Evolutionary conservation across 2,113 vertebrate species (phyloP), one percentile per base, ranked within the genome.

Genomic region (Elachura formosa): DNA sequence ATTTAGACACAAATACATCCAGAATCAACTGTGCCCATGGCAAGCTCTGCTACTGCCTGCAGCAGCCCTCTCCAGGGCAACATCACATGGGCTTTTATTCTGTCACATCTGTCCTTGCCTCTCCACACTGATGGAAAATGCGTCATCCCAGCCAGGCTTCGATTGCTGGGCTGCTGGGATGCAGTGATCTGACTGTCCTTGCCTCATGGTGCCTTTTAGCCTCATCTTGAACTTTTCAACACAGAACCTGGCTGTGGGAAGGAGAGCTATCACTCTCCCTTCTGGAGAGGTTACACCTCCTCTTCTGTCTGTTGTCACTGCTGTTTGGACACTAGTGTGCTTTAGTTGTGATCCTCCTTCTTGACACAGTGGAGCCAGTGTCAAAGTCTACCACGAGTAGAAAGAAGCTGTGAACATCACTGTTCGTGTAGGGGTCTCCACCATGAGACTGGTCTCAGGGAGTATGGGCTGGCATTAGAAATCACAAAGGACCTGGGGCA

Each of bases 1-100:
- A 21, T 91, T 84, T 86, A 87, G 78, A 56, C 63, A 56, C 43
- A 92, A 82, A 71, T 31, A 31, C 21, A 80, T 29, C 29, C 68
- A 68, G 46, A 73, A 83, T 31, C 58, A 55, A 4, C 40, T 38
- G 55, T 73, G 59, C 55, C 87, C 0, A 0, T 23, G 75, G 52
- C 54, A 69, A 67, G 45, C 34, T 56, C 25, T 31, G 31, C 55
- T n/a, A 1, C 40, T 34, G 19, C 89, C 54, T 83, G 61, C 63
- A 38, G 63, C 54, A 51, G 3, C 79, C 80, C 71, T 89, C 43
- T 22, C 66, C 72, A 8, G 25, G 61, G 66, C 41, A 54, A 48
- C 46, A 38, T 61, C 64, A 18, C 1, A 0, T 28, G 2, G 45
- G n/a, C 7, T 9, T 72, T 71, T 46, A 23, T 34, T 33, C 49